Evolutionary conservation across 2,113 vertebrate species (phyloP), one percentile per base, ranked within the genome.

Genomic region (Chelonoidis abingdonii): DNA sequence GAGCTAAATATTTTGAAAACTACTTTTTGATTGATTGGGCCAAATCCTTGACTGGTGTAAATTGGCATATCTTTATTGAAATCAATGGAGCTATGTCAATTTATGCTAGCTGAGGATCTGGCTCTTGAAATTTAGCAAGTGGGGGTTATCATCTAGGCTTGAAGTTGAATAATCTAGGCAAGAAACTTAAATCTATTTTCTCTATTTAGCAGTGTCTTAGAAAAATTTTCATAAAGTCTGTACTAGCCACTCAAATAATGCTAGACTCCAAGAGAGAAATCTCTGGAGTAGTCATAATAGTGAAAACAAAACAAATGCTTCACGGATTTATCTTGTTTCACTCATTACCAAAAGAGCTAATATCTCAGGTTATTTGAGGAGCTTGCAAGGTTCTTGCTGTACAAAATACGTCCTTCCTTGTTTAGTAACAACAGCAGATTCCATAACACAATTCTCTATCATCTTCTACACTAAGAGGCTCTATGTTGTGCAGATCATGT

Each of bases 401-500:
- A 83, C 56, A 91, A 91, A 95, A 87, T 31, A 92, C 29, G 52
- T 93, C 35, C 56, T 84, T 56, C 85, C 76, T 97, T 98, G 95
- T 97, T 97, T 95, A 94, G 97, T 24, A 53, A 95, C 87, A 97
- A 86, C 89, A 89, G 52, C 92, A 89, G 62, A 86, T 44, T 94
- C 22, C 19, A 11, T 81, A 52, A 95, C 91, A 97, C 89, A 81
- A 80, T 94, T 80, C 89, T 97, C 93, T 57, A 56, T 85, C 47
- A 65, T 86, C 97, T 93, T 93, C 93, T 95, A 84, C 54, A 84
- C 96, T 96, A 96, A 95, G 93, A 91, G 72, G 89, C 89, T 95
- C 89, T 97, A 79, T 89, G 88, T 80, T 89, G 76, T 84, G 44
- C 95, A 97, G 93, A 97, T 97, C 93, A 93, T 86, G 92, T 95